Percentiles rank a stretch among this genome's conserved stretches.
phyloP scores from a whole-genome alignment of 2,113 vertebrate genomes.

The Tympanuchus pallidicinctus region DNA sequence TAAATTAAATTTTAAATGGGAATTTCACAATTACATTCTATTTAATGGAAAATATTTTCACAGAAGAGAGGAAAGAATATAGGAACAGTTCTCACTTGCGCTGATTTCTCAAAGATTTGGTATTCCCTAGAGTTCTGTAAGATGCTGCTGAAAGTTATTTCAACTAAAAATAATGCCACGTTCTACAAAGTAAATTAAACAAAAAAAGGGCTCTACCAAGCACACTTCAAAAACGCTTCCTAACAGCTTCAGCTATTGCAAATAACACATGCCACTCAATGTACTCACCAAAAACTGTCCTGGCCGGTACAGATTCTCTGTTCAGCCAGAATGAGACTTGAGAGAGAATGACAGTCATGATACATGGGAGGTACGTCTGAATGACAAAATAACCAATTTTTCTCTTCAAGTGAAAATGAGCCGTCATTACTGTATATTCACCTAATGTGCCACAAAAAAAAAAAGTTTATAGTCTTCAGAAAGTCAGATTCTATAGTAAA shows the following conservation, averaged over 20 bases:
- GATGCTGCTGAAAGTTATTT: not conserved
- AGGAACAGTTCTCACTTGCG: not conserved
- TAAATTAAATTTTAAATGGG: not conserved
- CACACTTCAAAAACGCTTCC: not conserved
- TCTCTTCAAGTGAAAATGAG: constrained; percentile 98
- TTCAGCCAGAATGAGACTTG: constrained; percentile 99
- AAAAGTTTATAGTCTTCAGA: not conserved
- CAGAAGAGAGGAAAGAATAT: not conserved
- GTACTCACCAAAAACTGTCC: constrained; percentile 96
- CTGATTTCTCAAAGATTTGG: not conserved
- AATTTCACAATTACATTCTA: not conserved
- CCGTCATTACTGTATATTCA: constrained; percentile 98
- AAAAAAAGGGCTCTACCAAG: not conserved
- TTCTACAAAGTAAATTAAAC: not conserved
- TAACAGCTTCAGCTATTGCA: not conserved
- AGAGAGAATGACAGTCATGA: constrained; percentile 99
- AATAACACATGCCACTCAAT: not conserved
- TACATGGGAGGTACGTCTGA: constrained; percentile 98
- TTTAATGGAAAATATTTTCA: not conserved
- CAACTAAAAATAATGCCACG: not conserved
- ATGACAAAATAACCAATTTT: constrained; percentile 99
- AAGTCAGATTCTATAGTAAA: not conserved
- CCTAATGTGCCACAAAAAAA: constrained; percentile 75
- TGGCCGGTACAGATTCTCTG: constrained; percentile 96
- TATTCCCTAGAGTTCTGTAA: not conserved